phyloP scores from a whole-genome alignment of 2,113 vertebrate genomes.

The Sturnira hondurensis region DNA sequence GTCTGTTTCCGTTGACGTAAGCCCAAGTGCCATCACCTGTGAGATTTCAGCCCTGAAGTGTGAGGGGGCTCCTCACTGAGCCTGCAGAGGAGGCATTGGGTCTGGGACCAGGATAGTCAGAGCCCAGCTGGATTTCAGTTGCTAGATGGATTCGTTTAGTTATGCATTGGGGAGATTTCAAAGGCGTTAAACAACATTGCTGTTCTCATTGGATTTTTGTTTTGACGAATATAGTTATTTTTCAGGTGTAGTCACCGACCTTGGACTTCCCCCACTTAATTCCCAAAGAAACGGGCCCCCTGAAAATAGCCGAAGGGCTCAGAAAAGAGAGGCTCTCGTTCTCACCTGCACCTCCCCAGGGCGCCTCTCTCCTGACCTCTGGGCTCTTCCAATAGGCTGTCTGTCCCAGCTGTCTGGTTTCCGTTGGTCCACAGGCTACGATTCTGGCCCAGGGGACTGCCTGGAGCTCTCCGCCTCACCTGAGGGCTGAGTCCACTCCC shows the following conservation, averaged over 20 bases:
- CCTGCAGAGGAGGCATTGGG: too few species aligned
- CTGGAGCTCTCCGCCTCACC: not conserved
- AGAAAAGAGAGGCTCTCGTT: not conserved
- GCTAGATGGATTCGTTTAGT: too few species aligned
- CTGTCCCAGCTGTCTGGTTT: not conserved
- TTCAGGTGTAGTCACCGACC: too few species aligned
- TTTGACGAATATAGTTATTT: too few species aligned
- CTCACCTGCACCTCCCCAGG: too few species aligned
- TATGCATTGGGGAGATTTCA: too few species aligned
- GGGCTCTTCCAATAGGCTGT: not conserved
- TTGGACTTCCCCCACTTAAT: not conserved
- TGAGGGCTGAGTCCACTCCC: not conserved
- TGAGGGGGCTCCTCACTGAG: not conserved
- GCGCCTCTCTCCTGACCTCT: not conserved
- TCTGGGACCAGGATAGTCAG: too few species aligned
- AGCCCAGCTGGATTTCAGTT: too few species aligned
- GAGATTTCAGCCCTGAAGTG: not conserved
- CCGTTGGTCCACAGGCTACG: not conserved
- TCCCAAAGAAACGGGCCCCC: not conserved
- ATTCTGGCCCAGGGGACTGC: not conserved
- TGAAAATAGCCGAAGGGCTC: too few species aligned
- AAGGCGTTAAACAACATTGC: too few species aligned
- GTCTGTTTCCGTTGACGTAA: not conserved
- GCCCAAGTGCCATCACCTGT: too few species aligned
- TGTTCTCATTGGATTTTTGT: too few species aligned